Evolutionary conservation across 1,140 invertebrate species (phyloP).

Genomic region (Mya arenaria): DNA sequence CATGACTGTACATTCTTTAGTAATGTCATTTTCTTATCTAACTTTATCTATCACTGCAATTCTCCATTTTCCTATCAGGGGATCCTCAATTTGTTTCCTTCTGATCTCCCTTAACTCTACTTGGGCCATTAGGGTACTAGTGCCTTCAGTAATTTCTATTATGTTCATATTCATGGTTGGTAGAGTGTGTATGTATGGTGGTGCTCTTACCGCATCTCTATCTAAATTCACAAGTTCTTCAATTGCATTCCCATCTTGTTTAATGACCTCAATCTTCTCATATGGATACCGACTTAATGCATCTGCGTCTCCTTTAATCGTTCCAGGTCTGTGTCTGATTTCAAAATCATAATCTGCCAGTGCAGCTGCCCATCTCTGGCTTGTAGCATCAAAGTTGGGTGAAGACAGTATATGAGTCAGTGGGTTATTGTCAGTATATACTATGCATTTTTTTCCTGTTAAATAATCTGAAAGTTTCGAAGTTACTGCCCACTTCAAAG

Average conservation of each 20-base stretch:
- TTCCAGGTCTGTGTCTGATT: neutral
- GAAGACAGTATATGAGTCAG: conserved; percentile 17
- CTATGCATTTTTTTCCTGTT: neutral
- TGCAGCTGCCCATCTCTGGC: conserved; percentile 34
- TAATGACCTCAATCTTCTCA: too few relatives aligned
- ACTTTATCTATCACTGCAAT: neutral
- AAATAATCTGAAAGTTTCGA: conserved; percentile 37
- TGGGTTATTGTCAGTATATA: conserved; percentile 21
- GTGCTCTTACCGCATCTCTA: neutral
- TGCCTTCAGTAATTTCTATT: conserved; percentile 1
- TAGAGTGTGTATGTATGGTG: neutral
- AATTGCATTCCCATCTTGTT: neutral
- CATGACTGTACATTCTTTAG: neutral
- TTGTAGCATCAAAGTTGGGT: conserved; percentile 18
- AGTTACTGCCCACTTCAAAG: conserved; percentile 28
- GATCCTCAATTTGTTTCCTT: conserved; percentile 7
- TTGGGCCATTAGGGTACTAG: neutral
- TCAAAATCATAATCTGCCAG: conserved; percentile 27
- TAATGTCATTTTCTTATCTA: neutral
- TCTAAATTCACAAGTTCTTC: neutral
- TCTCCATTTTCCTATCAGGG: conserved; percentile 15
- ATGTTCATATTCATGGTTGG: conserved; percentile 11
- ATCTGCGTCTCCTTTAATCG: neutral
- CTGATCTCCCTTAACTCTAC: conserved; percentile 6
- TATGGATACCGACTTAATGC: conserved; percentile 17